Base-by-base conservation (phyloP, 2,797 vertebrate species). In the Rhynchotus rufescens region DNA sequence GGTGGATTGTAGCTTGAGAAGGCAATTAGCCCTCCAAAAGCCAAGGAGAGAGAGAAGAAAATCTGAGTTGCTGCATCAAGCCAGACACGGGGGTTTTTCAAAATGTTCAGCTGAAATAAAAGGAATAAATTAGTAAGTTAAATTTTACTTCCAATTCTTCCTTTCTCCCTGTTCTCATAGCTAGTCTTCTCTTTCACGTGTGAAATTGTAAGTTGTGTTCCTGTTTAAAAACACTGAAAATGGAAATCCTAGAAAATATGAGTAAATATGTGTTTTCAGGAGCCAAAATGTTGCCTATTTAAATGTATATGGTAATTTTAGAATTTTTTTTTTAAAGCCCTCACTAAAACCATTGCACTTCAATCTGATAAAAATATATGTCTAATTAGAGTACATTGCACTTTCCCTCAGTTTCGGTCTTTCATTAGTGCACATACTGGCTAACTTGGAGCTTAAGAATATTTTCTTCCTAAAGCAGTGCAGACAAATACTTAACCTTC, bases 61-160 rank as follows among this genome's bases (percentile, higher is more conserved):
- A 99, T 99, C 97, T 99, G 99, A 2, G 98, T 99, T 71, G 98
- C 98, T 20, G 99, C 99, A 1, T 99, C 99, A 77, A 99, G 97
- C 99, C 99, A 99, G 74, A 99, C 98, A 28, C 97, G 98, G 28
- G 99, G 99, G 26, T 97, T 97, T 95, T 81, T 97, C 72, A 99
- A 96, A 30, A 88, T 92, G 10, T 95, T 89, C 97, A 98, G 92
- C 98, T 99, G 96, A 72, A 95, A 94, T 86, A 47, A 80, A 91
- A 60, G 23, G 40, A 68, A 73, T 47, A 86, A 90, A 80, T 73
- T 13, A 5, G 51, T 14, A 5, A 23, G 5, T 93, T 84, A 73
- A 34, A 12, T 26, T 87, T 67, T 22, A 73, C 68, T 34, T 60
- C 36, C 45, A 80, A 11, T 47, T 76, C 1, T 7, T 66, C 77